Evolutionary conservation across 2,113 vertebrate genomes (phyloP).

Genomic region (Gasterosteus aculeatus): DNA sequence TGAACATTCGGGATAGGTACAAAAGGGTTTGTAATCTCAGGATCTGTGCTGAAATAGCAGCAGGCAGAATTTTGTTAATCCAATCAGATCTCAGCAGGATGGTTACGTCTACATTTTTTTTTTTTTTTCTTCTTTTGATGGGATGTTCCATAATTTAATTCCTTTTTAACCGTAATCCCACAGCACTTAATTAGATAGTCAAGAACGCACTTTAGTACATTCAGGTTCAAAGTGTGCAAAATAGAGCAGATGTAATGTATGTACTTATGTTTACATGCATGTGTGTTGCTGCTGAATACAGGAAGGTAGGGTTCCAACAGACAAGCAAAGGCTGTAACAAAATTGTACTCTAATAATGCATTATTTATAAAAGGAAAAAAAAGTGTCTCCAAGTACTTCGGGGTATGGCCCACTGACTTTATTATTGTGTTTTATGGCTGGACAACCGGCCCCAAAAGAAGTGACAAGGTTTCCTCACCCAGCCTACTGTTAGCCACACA

Average conservation of each 20-base stretch:
- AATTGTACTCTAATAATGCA: slow-evolving; percentile 65
- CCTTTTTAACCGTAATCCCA: slow-evolving; percentile 82
- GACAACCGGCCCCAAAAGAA: slow-evolving; percentile 22
- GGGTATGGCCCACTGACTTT: slow-evolving; percentile 65
- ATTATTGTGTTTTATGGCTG: slow-evolving; percentile 30
- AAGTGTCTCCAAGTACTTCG: slow-evolving; percentile 47
- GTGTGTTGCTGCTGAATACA: slow-evolving; percentile 76
- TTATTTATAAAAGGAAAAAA: slow-evolving; percentile 52
- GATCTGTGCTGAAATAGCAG: slow-evolving; percentile 68
- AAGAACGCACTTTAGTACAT: slow-evolving; percentile 93
- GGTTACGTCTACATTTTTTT: slow-evolving; percentile 57
- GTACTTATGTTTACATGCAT: slow-evolving; percentile 79
- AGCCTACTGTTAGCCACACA: slow-evolving; percentile 56
- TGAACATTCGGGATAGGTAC: slow-evolving; percentile 54
- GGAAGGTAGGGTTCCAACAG: slow-evolving; percentile 60
- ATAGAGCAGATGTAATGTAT: slow-evolving; percentile 77
- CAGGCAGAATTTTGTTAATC: slow-evolving; percentile 68
- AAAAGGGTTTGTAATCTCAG: slow-evolving; percentile 73
- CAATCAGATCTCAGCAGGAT: slow-evolving; percentile 73
- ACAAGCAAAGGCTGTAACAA: slow-evolving; percentile 57
- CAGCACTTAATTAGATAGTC: slow-evolving; percentile 92
- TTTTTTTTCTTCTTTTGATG: slow-evolving; percentile 73
- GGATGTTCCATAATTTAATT: slow-evolving; percentile 58
- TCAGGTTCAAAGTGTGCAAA: slow-evolving; percentile 80
- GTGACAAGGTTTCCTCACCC: slow-evolving; percentile 52